A percentile compares a stretch with the other conserved stretches of the same genome.
phyloP scores from a whole-genome alignment of 2,888 invertebrate species.

The Phragmatobia fuliginosa region DNA sequence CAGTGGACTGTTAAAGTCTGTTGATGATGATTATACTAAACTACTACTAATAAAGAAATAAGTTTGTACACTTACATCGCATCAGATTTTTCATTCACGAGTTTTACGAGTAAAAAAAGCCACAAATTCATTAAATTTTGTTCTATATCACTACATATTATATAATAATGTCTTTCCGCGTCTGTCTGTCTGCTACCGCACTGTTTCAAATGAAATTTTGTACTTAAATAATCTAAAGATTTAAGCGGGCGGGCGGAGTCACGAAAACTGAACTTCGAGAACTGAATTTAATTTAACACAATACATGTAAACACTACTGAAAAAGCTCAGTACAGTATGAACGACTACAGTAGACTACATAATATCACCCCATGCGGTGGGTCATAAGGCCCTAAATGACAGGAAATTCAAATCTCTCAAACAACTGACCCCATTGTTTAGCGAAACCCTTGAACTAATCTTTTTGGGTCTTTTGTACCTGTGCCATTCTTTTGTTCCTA shows the following conservation, averaged over 20 bases:
- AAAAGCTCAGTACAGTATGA: neutral
- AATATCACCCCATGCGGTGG: conserved; percentile 39
- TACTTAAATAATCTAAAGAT: too few species aligned
- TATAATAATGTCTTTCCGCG: too few species aligned
- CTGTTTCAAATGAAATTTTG: too few species aligned
- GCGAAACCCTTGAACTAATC: conserved; percentile 53
- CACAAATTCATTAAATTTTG: neutral
- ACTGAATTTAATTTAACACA: neutral
- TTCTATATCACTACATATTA: too few species aligned
- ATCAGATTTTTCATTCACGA: too few species aligned
- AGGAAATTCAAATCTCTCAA: conserved; percentile 51
- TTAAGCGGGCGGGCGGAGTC: too few species aligned
- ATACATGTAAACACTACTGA: neutral
- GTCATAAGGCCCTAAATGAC: conserved; percentile 53
- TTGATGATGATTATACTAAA: too few species aligned
- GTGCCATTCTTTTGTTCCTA: conserved; percentile 48
- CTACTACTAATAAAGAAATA: too few species aligned
- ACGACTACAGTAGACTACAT: neutral
- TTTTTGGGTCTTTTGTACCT: conserved; percentile 41
- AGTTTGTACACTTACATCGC: neutral
- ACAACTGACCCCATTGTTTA: conserved; percentile 56
- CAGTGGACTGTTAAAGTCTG: too few species aligned
- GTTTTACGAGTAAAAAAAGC: neutral
- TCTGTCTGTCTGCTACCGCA: too few species aligned
- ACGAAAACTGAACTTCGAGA: neutral